Percentiles rank a stretch among this genome's conserved stretches.
phyloP scores from a whole-genome alignment of 2,113 vertebrate species.

The Pteronura brasiliensis region DNA sequence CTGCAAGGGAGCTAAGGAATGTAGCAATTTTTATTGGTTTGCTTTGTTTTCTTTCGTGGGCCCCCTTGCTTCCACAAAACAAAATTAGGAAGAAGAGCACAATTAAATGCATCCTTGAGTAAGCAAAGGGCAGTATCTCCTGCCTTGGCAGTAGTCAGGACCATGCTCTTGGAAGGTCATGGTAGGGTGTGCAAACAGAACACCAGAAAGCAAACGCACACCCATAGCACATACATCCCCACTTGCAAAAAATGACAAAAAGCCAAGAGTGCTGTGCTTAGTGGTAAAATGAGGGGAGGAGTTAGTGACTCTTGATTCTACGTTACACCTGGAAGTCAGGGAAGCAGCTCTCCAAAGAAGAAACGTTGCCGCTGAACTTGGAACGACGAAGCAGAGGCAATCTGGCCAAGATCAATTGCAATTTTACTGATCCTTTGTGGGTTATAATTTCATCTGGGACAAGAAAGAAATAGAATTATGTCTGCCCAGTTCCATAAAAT shows the following conservation, averaged over 20 bases:
- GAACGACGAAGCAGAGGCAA: not conserved
- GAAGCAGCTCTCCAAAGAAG: not conserved
- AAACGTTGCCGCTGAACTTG: not conserved
- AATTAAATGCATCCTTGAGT: not conserved
- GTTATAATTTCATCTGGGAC: not conserved
- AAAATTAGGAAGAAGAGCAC: not conserved
- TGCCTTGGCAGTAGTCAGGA: not conserved
- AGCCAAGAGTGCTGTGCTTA: not conserved
- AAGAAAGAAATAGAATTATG: not conserved
- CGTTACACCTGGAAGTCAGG: not conserved
- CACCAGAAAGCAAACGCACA: not conserved
- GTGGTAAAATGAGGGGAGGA: not conserved
- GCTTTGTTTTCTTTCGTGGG: not conserved
- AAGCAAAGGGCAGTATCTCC: not conserved
- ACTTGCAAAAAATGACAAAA: not conserved
- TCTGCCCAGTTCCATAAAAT: not conserved
- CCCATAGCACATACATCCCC: not conserved
- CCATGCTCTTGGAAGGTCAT: not conserved
- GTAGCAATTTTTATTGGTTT: not conserved
- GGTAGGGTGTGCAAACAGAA: not conserved
- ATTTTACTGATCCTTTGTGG: not conserved
- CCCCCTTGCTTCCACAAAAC: not conserved
- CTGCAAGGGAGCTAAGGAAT: not conserved
- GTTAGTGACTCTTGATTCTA: not conserved
- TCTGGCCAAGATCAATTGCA: not conserved